These are phyloP conservation scores for Plodia interpunctella DNA, from an alignment of 1,140 invertebrate species.

Conservation along the genomic window DNA sequence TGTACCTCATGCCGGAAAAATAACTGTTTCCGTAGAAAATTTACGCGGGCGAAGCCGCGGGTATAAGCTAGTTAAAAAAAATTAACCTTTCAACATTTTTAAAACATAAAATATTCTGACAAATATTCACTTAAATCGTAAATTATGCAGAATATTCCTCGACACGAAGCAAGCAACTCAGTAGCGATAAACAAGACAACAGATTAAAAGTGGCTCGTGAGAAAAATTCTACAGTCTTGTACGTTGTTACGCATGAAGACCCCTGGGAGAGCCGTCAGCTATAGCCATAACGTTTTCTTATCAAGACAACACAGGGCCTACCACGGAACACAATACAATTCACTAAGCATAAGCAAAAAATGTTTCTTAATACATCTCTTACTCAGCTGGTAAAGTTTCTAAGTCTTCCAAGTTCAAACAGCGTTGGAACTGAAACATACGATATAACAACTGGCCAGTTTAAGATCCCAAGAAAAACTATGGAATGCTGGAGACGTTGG, in stretches of 20 bases:
- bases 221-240: slow-evolving; percentile 31
- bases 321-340: slow-evolving; percentile 11
- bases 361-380: slow-evolving; percentile 7
- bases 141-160: too few relatives aligned
- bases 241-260: slow-evolving; percentile 38
- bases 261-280: slow-evolving; percentile 37
- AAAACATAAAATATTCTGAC: too few relatives aligned
- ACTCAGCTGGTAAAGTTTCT: neutral
- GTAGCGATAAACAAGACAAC: slow-evolving; percentile 3
- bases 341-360: slow-evolving; percentile 2
- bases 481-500: slow-evolving; percentile 10
- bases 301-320: slow-evolving; percentile 39
- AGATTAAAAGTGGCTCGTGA: slow-evolving; percentile 44
- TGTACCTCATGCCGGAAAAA: too few relatives aligned
- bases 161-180: too few relatives aligned
- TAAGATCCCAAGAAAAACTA: slow-evolving; percentile 10
- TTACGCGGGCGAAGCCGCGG: too few relatives aligned
- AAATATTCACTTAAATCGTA: too few relatives aligned
- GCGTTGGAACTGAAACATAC: slow-evolving; percentile 11
- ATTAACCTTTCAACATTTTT: too few relatives aligned
- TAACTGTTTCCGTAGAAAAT: too few relatives aligned
- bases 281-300: slow-evolving; percentile 42
- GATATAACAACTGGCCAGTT: neutral
- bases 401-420: neutral
- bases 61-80: too few relatives aligned